These are phyloP conservation scores for Incurvaria masculella DNA, from an alignment of 2,888 invertebrate species.

Conservation along the genomic window DNA sequence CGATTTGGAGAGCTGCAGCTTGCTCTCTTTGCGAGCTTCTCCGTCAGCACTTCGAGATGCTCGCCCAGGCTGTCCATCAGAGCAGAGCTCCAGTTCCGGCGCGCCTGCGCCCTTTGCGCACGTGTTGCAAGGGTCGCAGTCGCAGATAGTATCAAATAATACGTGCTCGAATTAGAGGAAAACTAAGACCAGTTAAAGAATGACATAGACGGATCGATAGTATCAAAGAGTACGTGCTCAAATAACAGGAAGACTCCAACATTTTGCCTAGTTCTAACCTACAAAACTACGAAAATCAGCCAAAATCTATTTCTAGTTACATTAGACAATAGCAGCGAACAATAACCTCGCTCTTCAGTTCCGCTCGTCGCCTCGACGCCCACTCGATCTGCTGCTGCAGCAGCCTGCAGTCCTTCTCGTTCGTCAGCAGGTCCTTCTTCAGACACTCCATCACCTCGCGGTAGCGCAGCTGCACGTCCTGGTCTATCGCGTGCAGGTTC, in stretches of 20 bases:
- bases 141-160: too few relatives aligned
- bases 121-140: too few relatives aligned
- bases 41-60: slow-evolving; percentile 39
- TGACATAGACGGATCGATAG: too few relatives aligned
- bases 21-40: slow-evolving; percentile 47
- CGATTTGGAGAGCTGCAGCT: slow-evolving; percentile 40
- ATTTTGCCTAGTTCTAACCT: neutral
- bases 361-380: slow-evolving; percentile 39
- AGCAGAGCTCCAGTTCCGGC: too few relatives aligned
- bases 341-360: slow-evolving; percentile 38
- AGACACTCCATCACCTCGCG: slow-evolving; percentile 39
- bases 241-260: neutral
- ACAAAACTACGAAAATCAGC: neutral
- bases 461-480: slow-evolving; percentile 32
- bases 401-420: slow-evolving; percentile 42
- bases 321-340: neutral
- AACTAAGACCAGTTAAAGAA: too few relatives aligned
- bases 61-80: slow-evolving; percentile 46
- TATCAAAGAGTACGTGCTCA: neutral
- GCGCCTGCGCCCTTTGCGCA: too few relatives aligned
- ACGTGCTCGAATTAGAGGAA: too few relatives aligned
- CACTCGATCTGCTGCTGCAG: slow-evolving; percentile 48
- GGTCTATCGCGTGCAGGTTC: slow-evolving; percentile 40
- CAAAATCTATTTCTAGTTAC: neutral
- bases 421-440: slow-evolving; percentile 29